A percentile compares a stretch with the other conserved stretches of the same genome.
phyloP scores from a whole-genome alignment of 2,888 invertebrate genomes.

The Andrena hattorfiana region DNA sequence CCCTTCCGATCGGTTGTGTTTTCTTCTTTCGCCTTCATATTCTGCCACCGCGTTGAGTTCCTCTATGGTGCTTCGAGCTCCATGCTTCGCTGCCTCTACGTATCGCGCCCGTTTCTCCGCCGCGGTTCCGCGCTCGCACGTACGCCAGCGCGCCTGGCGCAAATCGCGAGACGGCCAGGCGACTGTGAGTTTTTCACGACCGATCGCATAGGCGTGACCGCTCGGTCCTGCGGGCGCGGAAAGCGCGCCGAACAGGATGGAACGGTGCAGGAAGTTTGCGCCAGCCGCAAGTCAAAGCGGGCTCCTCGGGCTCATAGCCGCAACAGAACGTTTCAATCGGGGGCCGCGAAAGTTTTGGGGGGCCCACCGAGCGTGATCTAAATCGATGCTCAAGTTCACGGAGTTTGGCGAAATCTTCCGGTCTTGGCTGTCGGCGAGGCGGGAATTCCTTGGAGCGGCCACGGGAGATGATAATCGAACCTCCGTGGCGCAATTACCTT shows the following conservation, averaged over 20 bases:
- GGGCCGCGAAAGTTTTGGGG: constrained; percentile 60
- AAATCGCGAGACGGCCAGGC: constrained; percentile 14
- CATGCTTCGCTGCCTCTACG: constrained; percentile 64
- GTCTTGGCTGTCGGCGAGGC: constrained; percentile 12
- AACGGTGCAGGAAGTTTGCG: constrained; percentile 56
- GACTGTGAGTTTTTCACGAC: constrained; percentile 10
- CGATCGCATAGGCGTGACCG: constrained; percentile 25
- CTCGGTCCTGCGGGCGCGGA: constrained; percentile 14
- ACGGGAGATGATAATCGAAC: constrained; percentile 31
- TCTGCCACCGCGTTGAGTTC: constrained; percentile 54
- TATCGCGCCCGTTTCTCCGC: constrained; percentile 46
- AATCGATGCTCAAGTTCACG: constrained; percentile 65
- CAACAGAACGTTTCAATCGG: constrained; percentile 71
- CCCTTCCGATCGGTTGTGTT: constrained; percentile 32
- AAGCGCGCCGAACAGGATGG: constrained; percentile 46
- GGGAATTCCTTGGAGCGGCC: constrained; percentile 15
- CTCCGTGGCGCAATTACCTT: constrained; percentile 28
- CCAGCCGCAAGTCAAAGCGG: constrained; percentile 55
- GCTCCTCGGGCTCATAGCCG: constrained; percentile 38
- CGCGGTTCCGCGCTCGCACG: constrained; percentile 11
- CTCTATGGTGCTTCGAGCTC: constrained; percentile 46
- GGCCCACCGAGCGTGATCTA: constrained; percentile 68
- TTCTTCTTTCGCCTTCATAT: constrained; percentile 42
- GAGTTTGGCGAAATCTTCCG: constrained; percentile 54
- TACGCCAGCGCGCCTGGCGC: constrained; percentile 3